Evolutionary conservation across 2,113 vertebrate genomes (phyloP), one percentile per base, ranked within the genome.

Genomic region (Hyla sarda): DNA sequence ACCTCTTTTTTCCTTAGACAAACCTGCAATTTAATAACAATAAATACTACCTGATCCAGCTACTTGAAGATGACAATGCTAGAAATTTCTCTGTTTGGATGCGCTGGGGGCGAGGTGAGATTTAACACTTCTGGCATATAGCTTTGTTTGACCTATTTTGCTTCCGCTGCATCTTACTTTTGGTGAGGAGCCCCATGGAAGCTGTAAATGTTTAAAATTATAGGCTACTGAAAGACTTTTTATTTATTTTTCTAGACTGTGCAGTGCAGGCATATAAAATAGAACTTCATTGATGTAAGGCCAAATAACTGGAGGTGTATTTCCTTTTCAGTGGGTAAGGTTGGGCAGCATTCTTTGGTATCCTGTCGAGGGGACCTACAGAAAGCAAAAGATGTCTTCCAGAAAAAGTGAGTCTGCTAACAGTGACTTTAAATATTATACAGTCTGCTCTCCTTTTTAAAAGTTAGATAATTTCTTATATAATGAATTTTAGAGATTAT

Each of bases 1-100:
- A 14, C 16, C 10, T 71, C 16, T 71, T 54, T 34, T 60, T 41
- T 34, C 25, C 84, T 3, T 89, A 98, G 97, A 97, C 97, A 41
- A 97, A 97, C 82, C 92, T 98, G 58, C 96, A 97, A 88, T 96
- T 95, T 87, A 98, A 98, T 92, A 97, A 97, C 92, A 98, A 98
- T 89, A 98, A 98, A 84, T 98, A 94, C 82, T 98, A 97, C 91
- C 90, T 97, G 89, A 96, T 98, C 87, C 97, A 98, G 90, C 92
- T 98, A 41, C 89, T 98, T 87, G 89, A 96, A 77, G 97, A 98
- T 1, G 95, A 97, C 88, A 72, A 12, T 72, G 87, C 90, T 19
- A 93, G 89, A 69, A 87, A 81, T 54, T 98, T 95, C 93, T 97
- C 93, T 7, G 95, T 98, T 88, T 98, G 97, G 97, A 92, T 94